Conservation (phyloP, 2,797 vertebrate species). For the Cossypha polioptera region DNA sequence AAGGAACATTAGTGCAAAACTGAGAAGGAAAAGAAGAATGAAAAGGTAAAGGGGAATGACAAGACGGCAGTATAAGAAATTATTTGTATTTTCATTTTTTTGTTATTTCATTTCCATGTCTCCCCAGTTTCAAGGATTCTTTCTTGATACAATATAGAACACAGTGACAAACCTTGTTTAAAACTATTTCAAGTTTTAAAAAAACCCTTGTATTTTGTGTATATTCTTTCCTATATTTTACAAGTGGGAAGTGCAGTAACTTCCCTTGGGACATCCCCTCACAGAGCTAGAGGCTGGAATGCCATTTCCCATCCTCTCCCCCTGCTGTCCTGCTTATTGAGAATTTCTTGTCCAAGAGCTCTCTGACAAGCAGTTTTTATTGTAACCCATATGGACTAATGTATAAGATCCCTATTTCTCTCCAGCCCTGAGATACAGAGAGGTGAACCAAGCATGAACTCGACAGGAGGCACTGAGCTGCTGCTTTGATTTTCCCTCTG, state of each 20-base stretch:
- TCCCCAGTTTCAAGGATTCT: not conserved
- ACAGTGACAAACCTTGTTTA: not conserved
- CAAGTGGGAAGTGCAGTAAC: not conserved
- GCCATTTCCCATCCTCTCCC: not conserved
- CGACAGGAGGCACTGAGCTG: fast-evolving
- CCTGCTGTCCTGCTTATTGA: not conserved
- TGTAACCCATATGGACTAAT: not conserved
- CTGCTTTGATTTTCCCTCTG: not conserved
- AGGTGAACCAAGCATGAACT: not conserved
- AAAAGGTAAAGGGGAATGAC: not conserved
- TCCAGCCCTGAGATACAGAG: not conserved
- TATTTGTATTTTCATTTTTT: not conserved
- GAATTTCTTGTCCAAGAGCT: not conserved
- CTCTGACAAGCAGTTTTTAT: not conserved
- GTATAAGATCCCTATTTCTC: not conserved
- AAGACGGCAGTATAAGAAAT: not conserved
- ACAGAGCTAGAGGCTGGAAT: not conserved
- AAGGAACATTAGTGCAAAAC: not conserved
- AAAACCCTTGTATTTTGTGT: not conserved
- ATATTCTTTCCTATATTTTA: not conserved
- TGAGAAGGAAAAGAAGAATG: not conserved
- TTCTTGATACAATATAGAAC: not conserved
- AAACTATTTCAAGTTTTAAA: not conserved
- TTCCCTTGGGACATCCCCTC: not conserved
- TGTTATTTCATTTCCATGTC: not conserved